Conservation (phyloP, 2,888 invertebrate genomes). For the Conus canariensis region DNA sequence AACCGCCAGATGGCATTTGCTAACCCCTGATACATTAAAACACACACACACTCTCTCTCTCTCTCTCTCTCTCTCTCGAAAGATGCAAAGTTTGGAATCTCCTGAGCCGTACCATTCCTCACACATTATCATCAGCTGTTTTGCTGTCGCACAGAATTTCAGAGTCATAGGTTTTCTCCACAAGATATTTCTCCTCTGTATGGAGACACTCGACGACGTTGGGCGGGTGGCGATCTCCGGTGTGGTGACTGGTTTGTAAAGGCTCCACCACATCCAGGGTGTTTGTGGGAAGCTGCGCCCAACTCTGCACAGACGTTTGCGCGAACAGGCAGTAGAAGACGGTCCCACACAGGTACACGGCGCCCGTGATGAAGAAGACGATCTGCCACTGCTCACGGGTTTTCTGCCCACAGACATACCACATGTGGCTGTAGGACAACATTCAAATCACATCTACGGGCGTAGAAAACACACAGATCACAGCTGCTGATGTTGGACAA, state of each 20-base stretch:
- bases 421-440: background rate
- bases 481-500: too few species aligned
- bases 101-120: too few species aligned
- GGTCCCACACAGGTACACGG: constrained; percentile 48
- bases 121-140: too few species aligned
- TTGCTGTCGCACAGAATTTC: too few species aligned
- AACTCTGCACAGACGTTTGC: constrained; percentile 47
- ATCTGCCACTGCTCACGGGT: constrained; percentile 58
- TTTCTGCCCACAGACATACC: constrained; percentile 45
- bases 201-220: background rate
- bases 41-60: too few species aligned
- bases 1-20: too few species aligned
- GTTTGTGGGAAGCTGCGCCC: constrained; percentile 45
- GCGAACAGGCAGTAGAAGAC: constrained; percentile 50
- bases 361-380: constrained; percentile 55
- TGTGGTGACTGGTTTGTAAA: background rate
- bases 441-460: background rate
- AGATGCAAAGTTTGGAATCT: too few species aligned
- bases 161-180: too few species aligned
- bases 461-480: background rate
- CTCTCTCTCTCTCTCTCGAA: too few species aligned
- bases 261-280: background rate
- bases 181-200: too few species aligned
- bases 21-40: too few species aligned
- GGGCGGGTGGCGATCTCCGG: background rate